These are phyloP conservation scores for Helobdella robusta DNA, from an alignment of 2,888 invertebrate genomes.

Conservation along the genomic window DNA sequence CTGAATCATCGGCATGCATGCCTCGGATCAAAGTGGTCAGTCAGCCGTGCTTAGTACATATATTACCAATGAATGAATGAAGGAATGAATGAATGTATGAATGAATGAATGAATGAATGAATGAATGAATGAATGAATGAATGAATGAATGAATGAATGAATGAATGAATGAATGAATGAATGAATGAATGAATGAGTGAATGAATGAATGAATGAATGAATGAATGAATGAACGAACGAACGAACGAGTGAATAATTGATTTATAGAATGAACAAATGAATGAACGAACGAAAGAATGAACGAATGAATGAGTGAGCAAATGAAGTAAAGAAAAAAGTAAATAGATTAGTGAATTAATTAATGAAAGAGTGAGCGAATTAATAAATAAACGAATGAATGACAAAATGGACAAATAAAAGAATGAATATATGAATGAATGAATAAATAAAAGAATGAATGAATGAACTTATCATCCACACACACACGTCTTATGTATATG, in stretches of 20 bases:
- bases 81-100: background rate
- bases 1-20: too few relatives aligned
- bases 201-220: conserved; percentile 4
- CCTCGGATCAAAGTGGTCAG: too few relatives aligned
- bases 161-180: background rate
- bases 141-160: background rate
- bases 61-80: conserved; percentile 9
- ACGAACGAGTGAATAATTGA: background rate
- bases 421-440: too few relatives aligned
- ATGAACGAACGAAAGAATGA: too few relatives aligned
- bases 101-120: background rate
- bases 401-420: too few relatives aligned
- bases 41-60: too few relatives aligned
- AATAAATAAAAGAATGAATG: background rate
- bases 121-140: background rate
- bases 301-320: too few relatives aligned
- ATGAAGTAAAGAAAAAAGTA: too few relatives aligned
- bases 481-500: background rate
- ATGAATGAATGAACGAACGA: background rate
- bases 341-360: background rate
- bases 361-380: background rate
- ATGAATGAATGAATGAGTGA: conserved; percentile 7
- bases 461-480: background rate
- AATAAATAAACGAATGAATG: background rate
- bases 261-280: background rate